These are phyloP conservation scores for Apeltes quadracus DNA, from an alignment of 2,113 vertebrate species.

Conservation along the genomic window DNA sequence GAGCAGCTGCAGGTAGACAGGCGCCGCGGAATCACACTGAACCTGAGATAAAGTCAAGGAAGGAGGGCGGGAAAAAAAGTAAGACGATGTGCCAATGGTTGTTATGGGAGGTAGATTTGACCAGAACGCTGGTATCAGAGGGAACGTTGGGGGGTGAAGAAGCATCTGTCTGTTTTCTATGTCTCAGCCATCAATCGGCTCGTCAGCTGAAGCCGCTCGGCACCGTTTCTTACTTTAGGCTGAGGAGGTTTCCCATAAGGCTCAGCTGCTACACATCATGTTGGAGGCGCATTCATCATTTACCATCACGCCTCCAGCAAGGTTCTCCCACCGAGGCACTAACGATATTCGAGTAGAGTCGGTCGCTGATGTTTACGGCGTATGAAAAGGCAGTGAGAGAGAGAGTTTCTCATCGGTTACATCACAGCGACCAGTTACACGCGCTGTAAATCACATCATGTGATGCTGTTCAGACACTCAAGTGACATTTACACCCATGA, in stretches of 20 bases:
- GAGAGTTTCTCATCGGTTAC: too few relatives aligned
- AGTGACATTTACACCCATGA: too few relatives aligned
- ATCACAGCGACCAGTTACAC: too few relatives aligned
- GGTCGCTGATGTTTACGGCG: not conserved
- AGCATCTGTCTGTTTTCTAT: not conserved
- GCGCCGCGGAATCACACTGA: not conserved
- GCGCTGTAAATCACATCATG: too few relatives aligned
- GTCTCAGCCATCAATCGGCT: not conserved
- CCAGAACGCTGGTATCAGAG: not conserved
- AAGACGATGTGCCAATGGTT: not conserved
- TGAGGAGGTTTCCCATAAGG: not conserved
- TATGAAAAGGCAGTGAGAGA: not conserved
- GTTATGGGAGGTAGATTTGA: not conserved
- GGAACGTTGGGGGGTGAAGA: not conserved
- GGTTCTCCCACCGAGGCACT: not conserved
- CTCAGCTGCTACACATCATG: too few relatives aligned
- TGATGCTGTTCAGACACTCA: too few relatives aligned
- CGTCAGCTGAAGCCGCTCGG: not conserved
- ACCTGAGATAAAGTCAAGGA: not conserved
- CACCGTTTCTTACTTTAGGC: not conserved
- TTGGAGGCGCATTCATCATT: slow-evolving; percentile 17
- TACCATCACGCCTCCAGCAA: not conserved
- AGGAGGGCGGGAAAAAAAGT: not conserved
- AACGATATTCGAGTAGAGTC: not conserved
- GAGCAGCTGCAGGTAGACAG: slow-evolving; percentile 15